phyloP scores from a whole-genome alignment of 2,797 vertebrate species.

The Myioborus miniatus region DNA sequence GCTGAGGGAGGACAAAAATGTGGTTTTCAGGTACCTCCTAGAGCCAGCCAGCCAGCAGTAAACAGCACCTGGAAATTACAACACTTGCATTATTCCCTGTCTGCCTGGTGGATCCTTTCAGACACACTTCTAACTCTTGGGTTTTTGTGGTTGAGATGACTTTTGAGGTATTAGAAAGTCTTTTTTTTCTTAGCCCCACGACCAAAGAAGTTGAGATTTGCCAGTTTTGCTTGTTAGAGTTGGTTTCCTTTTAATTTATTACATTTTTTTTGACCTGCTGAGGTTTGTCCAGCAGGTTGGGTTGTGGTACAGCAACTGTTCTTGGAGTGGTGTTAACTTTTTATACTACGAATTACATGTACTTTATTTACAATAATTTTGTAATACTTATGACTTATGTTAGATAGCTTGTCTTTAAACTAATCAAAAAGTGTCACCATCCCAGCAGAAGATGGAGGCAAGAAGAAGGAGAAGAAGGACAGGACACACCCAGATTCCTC shows the following conservation, averaged over 20 bases:
- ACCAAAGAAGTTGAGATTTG: background rate
- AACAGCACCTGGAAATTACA: accelerated
- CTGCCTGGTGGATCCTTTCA: background rate
- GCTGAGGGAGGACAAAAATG: background rate
- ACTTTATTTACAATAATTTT: background rate
- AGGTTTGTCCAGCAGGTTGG: background rate
- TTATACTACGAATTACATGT: background rate
- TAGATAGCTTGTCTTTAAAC: background rate
- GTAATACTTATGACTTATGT: background rate
- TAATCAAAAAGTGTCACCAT: background rate
- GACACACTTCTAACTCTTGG: background rate
- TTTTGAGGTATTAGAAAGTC: background rate
- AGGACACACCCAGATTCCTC: background rate
- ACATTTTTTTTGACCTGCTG: background rate
- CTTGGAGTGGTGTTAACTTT: background rate
- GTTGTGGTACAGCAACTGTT: background rate
- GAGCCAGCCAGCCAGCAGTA: background rate
- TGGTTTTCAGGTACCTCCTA: background rate
- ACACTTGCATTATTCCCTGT: background rate
- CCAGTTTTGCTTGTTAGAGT: no score
- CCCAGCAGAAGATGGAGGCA: background rate
- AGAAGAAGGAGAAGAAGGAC: background rate
- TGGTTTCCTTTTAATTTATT: no score
- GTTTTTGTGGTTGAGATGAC: background rate
- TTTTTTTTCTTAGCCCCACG: background rate